These are phyloP conservation scores for Salvelinus namaycush DNA, from an alignment of 2,113 vertebrate genomes.

Conservation along the genomic window DNA sequence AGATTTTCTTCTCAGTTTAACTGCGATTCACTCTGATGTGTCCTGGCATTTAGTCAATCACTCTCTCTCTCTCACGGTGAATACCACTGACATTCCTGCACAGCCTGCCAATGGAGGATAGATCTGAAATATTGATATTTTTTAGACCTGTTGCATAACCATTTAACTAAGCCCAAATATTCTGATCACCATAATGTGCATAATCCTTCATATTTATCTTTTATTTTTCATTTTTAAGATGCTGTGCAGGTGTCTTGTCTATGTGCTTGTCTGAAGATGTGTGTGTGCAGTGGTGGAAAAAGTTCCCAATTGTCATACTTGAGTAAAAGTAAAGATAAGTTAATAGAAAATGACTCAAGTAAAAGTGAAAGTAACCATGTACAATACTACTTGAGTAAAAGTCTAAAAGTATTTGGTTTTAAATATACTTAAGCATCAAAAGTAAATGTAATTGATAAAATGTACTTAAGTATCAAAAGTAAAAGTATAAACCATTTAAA, in stretches of 20 bases:
- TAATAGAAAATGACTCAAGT: too few species aligned
- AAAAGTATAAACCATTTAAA: too few species aligned
- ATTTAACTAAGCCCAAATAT: neutral
- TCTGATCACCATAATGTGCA: neutral
- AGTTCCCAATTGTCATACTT: too few species aligned
- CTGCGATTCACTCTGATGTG: conserved; percentile 37
- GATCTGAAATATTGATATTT: neutral
- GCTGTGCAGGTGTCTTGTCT: neutral
- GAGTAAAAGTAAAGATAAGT: too few species aligned
- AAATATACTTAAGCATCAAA: too few species aligned
- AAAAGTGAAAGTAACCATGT: too few species aligned
- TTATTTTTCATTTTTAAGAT: neutral
- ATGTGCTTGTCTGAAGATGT: neutral
- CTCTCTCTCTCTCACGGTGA: conserved; percentile 27
- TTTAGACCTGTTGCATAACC: neutral
- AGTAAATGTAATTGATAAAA: too few species aligned
- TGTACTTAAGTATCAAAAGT: too few species aligned
- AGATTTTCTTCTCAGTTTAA: conserved; percentile 35
- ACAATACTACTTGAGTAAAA: too few species aligned
- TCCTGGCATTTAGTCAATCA: conserved; percentile 43
- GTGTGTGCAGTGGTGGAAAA: neutral
- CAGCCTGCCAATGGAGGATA: neutral
- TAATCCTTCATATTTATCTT: neutral
- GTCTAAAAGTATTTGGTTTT: too few species aligned
- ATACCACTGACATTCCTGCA: conserved; percentile 33